Evolutionary conservation across 2,888 invertebrate species (phyloP), one percentile per base, ranked within the genome.

Genomic region (Autographa gamma): DNA sequence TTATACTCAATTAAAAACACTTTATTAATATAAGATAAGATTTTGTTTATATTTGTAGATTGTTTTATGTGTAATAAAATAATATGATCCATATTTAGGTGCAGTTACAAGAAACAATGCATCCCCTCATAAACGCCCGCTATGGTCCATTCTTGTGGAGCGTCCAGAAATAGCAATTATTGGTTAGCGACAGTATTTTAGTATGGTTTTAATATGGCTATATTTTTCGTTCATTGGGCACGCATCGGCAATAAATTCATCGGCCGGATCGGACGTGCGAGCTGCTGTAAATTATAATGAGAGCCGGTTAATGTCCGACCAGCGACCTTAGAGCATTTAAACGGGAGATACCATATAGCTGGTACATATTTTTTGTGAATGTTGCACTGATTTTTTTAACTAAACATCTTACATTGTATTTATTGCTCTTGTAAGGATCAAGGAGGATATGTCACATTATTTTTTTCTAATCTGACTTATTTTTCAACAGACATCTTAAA

Each of bases 261-360:
- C 91, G 83, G 70, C 65, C 85, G 88, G 88, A 90, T 91, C 91
- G 92, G 91, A 89, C 91, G 89, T 87, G 88, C 89, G 91, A 89
- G 87, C 89, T 85, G 89, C 85, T 90, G 91, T 95, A 94, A 94
- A 95, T 95, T 94, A 94, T 95, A 94, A 93, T 94, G 94, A 94
- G 93, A 89, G 92, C 84, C 88, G 90, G 90, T 92, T 93, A 92
- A 92, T 74, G 73, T 75, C 64, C 61, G 67, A 76, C 69, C 71
- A 74, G 63, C 63, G 65, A 58, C 76, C 76, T 73, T 60, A 77
- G 72, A 78, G 79, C 75, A 75, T 69, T 71, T 75, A 71, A 75
- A 67, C 60, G 38, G 59, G 60, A 69, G 60, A 56, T 18, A 16
- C 19, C 48, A 16, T 11, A 19, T 16, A 54, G 13, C 19, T 8